A percentile compares a stretch with the other conserved stretches of the same genome.
Evolutionary conservation across 2,888 invertebrate genomes (phyloP).

Genomic region (Mayetiola destructor): DNA sequence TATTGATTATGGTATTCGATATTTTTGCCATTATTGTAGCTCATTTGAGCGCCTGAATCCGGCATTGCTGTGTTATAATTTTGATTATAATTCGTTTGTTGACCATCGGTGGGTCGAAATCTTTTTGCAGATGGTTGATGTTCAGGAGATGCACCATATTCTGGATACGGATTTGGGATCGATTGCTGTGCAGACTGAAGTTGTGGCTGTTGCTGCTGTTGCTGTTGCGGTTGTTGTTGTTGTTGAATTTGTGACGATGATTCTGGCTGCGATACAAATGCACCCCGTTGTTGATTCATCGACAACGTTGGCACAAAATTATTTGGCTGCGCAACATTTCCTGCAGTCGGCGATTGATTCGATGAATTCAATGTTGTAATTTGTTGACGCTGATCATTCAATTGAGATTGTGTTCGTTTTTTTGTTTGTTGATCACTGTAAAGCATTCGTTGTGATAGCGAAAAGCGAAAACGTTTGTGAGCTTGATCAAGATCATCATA

Average conservation of each 20-base stretch:
- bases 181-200: not conserved
- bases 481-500: slow-evolving; percentile 58
- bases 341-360: not conserved
- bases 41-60: not conserved
- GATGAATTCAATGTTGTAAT: slow-evolving; percentile 45
- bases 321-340: not conserved
- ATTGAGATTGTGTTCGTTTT: slow-evolving; percentile 40
- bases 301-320: not conserved
- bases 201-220: slow-evolving; percentile 11
- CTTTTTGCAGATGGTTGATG: slow-evolving; percentile 13
- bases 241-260: slow-evolving; percentile 14
- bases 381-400: slow-evolving; percentile 55
- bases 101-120: not conserved
- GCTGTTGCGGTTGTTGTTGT: slow-evolving; percentile 17
- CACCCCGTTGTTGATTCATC: not conserved
- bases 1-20: not conserved
- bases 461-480: slow-evolving; percentile 59
- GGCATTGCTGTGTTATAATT: not conserved
- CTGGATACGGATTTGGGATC: not conserved
- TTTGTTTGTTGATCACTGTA: slow-evolving; percentile 44
- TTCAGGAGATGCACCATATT: not conserved
- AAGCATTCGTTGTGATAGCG: slow-evolving; percentile 51
- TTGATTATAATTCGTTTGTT: not conserved
- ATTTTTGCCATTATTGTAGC: not conserved
- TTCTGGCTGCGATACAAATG: not conserved